phyloP scores from a whole-genome alignment of 2,113 vertebrate genomes.

The Cyphomyrus plagiostoma region DNA sequence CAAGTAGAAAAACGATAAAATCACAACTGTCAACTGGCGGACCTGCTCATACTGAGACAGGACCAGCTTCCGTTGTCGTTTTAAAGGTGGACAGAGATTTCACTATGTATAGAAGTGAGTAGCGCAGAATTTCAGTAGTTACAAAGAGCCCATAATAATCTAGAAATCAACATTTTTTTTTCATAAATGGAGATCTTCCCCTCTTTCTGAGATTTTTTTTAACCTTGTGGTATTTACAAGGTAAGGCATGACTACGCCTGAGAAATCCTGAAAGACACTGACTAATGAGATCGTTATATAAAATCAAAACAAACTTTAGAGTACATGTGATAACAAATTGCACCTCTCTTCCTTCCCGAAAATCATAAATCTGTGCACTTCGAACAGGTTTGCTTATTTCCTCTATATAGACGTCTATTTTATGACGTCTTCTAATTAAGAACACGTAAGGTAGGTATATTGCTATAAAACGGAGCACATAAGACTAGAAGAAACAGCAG shows the following conservation, averaged over 20 bases:
- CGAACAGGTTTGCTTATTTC: not conserved
- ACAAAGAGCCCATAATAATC: not conserved
- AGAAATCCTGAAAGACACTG: not conserved
- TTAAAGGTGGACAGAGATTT: slow-evolving; percentile 23
- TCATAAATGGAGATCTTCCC: not conserved
- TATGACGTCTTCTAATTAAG: not conserved
- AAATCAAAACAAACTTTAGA: not conserved
- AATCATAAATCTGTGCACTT: not conserved
- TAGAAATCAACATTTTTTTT: not conserved
- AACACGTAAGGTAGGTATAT: not conserved
- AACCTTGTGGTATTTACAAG: not conserved
- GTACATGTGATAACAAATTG: not conserved
- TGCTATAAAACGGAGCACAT: not conserved
- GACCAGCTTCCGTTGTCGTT: not conserved
- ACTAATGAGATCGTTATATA: not conserved
- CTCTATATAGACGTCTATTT: not conserved
- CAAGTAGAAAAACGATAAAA: slow-evolving; percentile 44
- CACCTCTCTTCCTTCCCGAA: not conserved
- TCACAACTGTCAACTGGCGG: slow-evolving; percentile 24
- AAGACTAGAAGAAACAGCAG: not conserved
- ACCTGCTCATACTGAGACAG: not conserved
- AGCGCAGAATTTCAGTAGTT: slow-evolving; percentile 13
- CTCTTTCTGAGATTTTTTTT: not conserved
- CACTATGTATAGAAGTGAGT: not conserved
- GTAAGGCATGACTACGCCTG: not conserved